phyloP scores from a whole-genome alignment of 2,797 vertebrate genomes.

The Periophthalmus magnuspinnatus region DNA sequence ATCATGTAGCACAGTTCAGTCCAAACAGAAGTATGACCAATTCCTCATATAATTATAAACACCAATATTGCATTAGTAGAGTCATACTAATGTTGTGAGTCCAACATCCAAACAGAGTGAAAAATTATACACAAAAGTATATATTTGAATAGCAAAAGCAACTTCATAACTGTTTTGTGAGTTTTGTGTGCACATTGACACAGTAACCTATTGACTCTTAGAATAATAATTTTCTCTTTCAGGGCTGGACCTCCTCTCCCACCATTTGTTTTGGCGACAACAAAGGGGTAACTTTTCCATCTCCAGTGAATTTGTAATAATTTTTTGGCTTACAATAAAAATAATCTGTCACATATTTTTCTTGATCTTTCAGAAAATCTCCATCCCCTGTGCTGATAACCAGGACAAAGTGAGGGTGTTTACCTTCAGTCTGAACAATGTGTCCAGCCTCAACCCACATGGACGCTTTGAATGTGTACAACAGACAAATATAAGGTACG shows the following conservation, averaged over 20 bases:
- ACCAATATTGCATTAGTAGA: not conserved
- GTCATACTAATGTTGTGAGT: not conserved
- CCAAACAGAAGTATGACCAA: no score
- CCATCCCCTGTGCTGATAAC: slow-evolving; percentile 79
- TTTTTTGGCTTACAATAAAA: not conserved
- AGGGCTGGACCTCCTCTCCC: slow-evolving; percentile 52
- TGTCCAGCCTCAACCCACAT: slow-evolving; percentile 85
- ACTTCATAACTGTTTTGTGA: not conserved
- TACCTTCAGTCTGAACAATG: slow-evolving; percentile 85
- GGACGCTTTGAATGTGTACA: slow-evolving; percentile 92
- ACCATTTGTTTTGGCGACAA: slow-evolving; percentile 70
- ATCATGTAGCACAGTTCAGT: no score
- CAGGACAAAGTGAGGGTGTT: slow-evolving; percentile 76
- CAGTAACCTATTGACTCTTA: not conserved
- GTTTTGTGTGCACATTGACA: not conserved
- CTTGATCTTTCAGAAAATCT: slow-evolving; percentile 78
- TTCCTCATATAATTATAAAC: no score
- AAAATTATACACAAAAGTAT: not conserved
- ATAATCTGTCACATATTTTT: not conserved
- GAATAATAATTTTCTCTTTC: slow-evolving; percentile 2
- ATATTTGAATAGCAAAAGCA: not conserved
- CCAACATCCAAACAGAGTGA: not conserved
- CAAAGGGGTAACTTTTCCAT: slow-evolving; percentile 67
- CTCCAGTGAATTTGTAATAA: not conserved
- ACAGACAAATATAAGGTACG: slow-evolving; percentile 81